Conservation (phyloP, 2,797 vertebrate species). For the Sardinella longiceps region DNA sequence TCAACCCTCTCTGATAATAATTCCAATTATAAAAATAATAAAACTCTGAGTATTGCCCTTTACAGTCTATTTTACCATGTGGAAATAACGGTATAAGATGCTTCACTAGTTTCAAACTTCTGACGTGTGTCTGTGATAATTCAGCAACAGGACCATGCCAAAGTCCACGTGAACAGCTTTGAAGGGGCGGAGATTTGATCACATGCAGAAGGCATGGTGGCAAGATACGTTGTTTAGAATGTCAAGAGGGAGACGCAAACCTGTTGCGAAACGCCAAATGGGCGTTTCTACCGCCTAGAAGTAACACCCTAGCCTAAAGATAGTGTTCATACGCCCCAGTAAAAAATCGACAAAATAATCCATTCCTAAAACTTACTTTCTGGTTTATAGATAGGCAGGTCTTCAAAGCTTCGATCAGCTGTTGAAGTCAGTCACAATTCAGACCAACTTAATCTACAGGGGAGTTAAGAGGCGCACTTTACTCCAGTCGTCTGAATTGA, state of each 20-base stretch:
- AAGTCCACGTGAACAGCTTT: constrained; percentile 75
- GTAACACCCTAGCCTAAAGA: neutral
- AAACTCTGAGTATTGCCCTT: no score
- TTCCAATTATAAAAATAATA: no score
- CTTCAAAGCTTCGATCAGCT: constrained; percentile 47
- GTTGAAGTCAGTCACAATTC: constrained; percentile 47
- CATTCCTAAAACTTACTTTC: neutral
- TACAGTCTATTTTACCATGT: neutral
- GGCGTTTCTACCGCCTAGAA: neutral
- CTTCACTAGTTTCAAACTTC: neutral
- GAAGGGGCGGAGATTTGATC: constrained; percentile 67
- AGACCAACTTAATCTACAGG: constrained; percentile 62
- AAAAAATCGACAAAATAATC: neutral
- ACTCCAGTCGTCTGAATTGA: neutral
- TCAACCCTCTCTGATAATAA: no score
- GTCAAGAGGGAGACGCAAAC: neutral
- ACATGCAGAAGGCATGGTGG: constrained; percentile 70
- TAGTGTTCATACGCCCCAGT: neutral
- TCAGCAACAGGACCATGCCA: constrained; percentile 66
- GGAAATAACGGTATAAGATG: neutral
- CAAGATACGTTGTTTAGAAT: constrained; percentile 12
- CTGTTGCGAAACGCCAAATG: neutral
- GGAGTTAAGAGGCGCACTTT: constrained; percentile 22
- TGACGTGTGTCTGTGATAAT: constrained; percentile 9
- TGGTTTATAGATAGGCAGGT: constrained; percentile 29